Conservation (phyloP, 1,140 invertebrate species). For the Hyles vespertilio region DNA sequence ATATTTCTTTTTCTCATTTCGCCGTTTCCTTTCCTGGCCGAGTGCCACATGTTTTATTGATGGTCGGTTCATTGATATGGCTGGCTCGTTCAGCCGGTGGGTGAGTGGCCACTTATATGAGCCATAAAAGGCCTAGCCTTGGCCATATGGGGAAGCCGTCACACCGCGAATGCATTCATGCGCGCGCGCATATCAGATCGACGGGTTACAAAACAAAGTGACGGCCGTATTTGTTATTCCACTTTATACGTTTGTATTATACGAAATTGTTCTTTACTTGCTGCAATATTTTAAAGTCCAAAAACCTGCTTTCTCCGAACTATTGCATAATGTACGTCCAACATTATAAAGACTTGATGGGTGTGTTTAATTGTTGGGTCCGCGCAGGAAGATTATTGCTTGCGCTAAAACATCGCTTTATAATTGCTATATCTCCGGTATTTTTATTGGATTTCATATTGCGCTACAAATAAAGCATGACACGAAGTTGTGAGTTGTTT, state of each 20-base stretch:
- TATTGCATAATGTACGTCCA: no score
- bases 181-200: conserved; percentile 65
- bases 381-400: no score
- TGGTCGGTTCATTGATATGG: conserved; percentile 74
- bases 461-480: no score
- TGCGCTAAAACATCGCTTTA: no score
- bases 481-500: no score
- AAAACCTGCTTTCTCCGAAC: no score
- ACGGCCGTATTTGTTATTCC: conserved; percentile 50
- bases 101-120: conserved; percentile 72
- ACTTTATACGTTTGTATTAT: conserved; percentile 25
- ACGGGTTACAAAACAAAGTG: conserved; percentile 61
- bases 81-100: conserved; percentile 69
- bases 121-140: conserved; percentile 71
- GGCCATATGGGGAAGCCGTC: conserved; percentile 71
- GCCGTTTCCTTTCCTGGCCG: conserved; percentile 70
- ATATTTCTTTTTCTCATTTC: conserved; percentile 74
- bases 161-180: conserved; percentile 68
- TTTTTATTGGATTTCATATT: no score
- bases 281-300: no score
- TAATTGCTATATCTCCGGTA: no score
- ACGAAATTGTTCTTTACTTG: neutral
- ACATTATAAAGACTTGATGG: no score
- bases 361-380: no score
- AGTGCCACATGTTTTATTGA: conserved; percentile 74